A percentile compares a stretch with the other conserved stretches of the same genome.
phyloP scores from a whole-genome alignment of 2,888 invertebrate genomes.

The Penaeus monodon region DNA sequence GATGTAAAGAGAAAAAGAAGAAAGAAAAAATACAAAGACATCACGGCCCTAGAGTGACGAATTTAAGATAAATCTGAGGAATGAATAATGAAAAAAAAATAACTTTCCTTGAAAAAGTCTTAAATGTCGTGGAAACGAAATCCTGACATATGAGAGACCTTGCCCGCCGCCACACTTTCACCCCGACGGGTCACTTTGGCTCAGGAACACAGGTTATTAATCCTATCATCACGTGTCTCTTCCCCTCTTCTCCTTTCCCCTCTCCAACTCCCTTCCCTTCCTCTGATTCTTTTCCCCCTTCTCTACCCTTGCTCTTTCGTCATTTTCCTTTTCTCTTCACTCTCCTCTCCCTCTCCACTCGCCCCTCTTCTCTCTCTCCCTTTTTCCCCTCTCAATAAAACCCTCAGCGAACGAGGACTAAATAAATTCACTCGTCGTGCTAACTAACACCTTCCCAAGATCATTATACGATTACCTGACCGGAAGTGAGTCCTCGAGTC shows the following conservation, averaged over 20 bases:
- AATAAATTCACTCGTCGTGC: too few species aligned
- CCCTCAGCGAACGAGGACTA: too few species aligned
- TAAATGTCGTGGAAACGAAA: neutral
- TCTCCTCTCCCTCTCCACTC: neutral
- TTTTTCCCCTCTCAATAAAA: too few species aligned
- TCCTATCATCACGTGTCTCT: neutral
- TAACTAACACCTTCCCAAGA: too few species aligned
- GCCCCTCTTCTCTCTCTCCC: neutral
- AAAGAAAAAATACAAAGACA: neutral
- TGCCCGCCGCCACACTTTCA: too few species aligned
- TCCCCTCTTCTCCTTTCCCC: neutral
- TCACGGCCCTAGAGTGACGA: neutral
- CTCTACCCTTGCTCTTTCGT: too few species aligned
- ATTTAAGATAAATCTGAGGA: neutral
- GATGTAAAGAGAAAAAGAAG: neutral
- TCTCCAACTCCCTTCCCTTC: neutral
- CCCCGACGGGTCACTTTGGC: too few species aligned
- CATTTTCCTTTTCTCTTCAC: too few species aligned
- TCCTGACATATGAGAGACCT: neutral
- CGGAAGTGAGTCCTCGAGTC: too few species aligned
- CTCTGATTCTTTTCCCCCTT: too few species aligned
- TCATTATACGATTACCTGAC: too few species aligned
- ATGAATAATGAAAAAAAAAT: neutral
- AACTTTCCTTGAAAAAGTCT: neutral
- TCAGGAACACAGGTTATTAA: too few species aligned